These are phyloP conservation scores for Drosophila obscura DNA, from an alignment of 1,140 invertebrate species.

Conservation along the genomic window DNA sequence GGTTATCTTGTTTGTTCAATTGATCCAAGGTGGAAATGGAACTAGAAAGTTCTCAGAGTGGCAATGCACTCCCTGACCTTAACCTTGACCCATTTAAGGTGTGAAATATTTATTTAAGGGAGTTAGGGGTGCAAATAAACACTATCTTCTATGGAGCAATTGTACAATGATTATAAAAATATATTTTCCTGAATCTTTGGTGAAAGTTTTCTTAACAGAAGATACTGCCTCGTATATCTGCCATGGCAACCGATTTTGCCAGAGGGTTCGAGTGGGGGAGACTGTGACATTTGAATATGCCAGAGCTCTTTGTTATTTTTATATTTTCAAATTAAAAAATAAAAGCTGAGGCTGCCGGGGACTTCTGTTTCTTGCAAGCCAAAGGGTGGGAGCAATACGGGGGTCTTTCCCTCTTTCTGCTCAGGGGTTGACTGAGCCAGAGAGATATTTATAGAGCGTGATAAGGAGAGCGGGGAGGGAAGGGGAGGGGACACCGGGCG, in stretches of 20 bases:
- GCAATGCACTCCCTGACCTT: constrained; percentile 14
- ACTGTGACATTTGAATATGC: constrained; percentile 73
- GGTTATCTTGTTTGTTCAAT: constrained; percentile 42
- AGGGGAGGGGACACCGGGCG: constrained; percentile 23
- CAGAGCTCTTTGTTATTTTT: constrained; percentile 72
- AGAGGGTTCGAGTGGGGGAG: not conserved
- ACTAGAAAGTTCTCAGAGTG: constrained; percentile 23
- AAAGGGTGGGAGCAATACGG: constrained; percentile 6
- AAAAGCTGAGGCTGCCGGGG: constrained; percentile 34
- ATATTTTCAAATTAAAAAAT: constrained; percentile 81
- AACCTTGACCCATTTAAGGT: constrained; percentile 32
- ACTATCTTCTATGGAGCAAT: no score
- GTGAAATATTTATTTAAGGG: not conserved
- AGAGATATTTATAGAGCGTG: no score
- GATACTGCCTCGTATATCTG: no score
- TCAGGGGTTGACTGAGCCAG: not conserved
- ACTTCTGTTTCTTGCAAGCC: constrained; percentile 7
- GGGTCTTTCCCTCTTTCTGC: constrained; percentile 5
- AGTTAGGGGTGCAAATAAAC: no score
- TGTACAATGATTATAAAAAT: no score
- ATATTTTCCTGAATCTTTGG: no score
- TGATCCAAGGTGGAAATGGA: constrained; percentile 34
- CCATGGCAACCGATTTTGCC: not conserved
- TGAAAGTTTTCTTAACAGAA: no score
- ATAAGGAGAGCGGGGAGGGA: no score